phyloP scores from a whole-genome alignment of 2,888 invertebrate species.

The Chymomyza caudatula region DNA sequence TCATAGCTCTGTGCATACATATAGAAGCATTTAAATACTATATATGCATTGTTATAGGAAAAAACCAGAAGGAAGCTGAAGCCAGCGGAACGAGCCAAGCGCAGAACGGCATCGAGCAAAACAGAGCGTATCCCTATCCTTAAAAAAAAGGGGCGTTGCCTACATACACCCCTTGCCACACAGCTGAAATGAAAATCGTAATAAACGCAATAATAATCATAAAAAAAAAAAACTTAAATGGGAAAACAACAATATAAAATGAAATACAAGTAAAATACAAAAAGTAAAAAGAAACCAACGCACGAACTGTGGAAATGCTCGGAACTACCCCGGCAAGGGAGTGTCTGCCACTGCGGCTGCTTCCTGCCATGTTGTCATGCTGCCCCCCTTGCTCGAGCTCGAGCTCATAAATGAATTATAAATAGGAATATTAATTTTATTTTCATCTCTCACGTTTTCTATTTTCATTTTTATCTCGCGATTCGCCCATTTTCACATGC shows the following conservation, averaged over 20 bases:
- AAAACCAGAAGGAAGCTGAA: slow-evolving; percentile 37
- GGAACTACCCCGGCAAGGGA: slow-evolving; percentile 25
- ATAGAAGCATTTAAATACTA: not conserved
- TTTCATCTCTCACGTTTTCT: slow-evolving; percentile 12
- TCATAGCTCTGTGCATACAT: not conserved
- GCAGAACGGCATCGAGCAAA: slow-evolving; percentile 49
- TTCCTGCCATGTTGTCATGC: not conserved
- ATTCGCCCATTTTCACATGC: not conserved
- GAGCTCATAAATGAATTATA: slow-evolving; percentile 32
- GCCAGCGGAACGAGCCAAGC: slow-evolving; percentile 20
- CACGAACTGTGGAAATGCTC: slow-evolving; percentile 21
- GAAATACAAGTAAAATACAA: slow-evolving; percentile 1
- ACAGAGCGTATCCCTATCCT: slow-evolving; percentile 6
- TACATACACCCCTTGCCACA: slow-evolving; percentile 53
- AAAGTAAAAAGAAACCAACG: not conserved
- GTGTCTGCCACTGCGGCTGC: slow-evolving; percentile 3
- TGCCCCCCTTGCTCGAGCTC: not conserved
- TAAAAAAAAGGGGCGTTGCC: slow-evolving; percentile 44
- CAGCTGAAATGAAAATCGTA: slow-evolving; percentile 56
- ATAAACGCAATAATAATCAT: slow-evolving; percentile 65
- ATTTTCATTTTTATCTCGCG: not conserved
- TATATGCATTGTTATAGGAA: slow-evolving; percentile 48
- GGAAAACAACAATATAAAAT: slow-evolving; percentile 45
- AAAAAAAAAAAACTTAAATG: slow-evolving; percentile 37
- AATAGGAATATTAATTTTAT: slow-evolving; percentile 25